Conservation (phyloP, 2,113 vertebrate species). For the Bubalus kerabau region DNA sequence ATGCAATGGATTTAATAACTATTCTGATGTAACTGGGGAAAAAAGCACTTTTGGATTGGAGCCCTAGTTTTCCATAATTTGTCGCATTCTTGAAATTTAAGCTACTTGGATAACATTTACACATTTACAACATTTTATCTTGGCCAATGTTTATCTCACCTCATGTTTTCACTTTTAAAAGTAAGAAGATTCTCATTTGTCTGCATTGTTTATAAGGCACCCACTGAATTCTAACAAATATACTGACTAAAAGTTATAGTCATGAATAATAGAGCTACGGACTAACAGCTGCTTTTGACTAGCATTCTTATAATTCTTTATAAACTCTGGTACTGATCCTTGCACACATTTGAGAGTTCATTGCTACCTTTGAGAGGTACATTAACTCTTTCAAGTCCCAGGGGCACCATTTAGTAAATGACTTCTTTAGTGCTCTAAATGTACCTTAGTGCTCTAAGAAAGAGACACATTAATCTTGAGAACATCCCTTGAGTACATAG, state of each 20-base stretch:
- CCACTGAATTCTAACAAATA: not conserved
- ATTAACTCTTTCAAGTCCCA: constrained; percentile 66
- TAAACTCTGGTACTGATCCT: constrained; percentile 8
- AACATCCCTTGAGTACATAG: not conserved
- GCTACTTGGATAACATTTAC: not conserved
- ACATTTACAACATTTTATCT: not conserved
- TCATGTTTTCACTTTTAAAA: not conserved
- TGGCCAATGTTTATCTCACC: not conserved
- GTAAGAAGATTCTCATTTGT: not conserved
- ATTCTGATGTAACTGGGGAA: not conserved
- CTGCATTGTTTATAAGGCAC: not conserved
- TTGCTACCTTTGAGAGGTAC: constrained; percentile 53
- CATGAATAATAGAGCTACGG: constrained; percentile 22
- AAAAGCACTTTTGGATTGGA: not conserved
- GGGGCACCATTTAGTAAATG: constrained; percentile 58
- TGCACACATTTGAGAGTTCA: constrained; percentile 44
- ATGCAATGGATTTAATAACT: not conserved
- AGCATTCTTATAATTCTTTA: not conserved
- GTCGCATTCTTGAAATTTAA: constrained; percentile 6
- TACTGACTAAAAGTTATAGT: not conserved
- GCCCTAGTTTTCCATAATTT: not conserved
- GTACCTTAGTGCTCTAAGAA: constrained; percentile 49
- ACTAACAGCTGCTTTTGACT: constrained; percentile 25
- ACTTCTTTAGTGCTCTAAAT: constrained; percentile 66
- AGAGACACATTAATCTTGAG: constrained; percentile 68